Percentiles rank a stretch among this genome's conserved stretches.
Evolutionary conservation across 2,888 invertebrate species (phyloP).

Genomic region (Bembecia ichneumoniformis): DNA sequence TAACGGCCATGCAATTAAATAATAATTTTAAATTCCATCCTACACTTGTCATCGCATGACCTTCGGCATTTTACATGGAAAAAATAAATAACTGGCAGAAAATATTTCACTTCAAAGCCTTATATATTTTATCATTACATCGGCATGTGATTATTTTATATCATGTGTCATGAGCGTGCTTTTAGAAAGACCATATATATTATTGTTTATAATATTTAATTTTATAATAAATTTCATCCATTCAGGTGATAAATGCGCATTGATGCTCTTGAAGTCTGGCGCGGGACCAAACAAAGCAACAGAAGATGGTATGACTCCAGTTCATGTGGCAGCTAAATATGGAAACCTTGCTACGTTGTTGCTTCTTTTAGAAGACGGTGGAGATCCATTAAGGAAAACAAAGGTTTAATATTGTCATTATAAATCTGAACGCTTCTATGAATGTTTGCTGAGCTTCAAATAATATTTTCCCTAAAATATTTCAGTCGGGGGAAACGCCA

Average conservation of each 20-base stretch:
- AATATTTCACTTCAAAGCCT: too few relatives aligned
- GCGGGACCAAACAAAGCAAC: slow-evolving; percentile 96
- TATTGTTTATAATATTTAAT: not conserved
- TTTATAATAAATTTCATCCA: not conserved
- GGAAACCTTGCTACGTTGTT: slow-evolving; percentile 91
- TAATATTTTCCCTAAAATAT: slow-evolving; percentile 5
- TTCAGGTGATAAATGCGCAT: slow-evolving; percentile 80
- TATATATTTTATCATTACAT: too few relatives aligned
- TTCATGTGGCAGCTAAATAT: slow-evolving; percentile 94
- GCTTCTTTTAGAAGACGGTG: slow-evolving; percentile 92
- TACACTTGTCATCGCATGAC: too few relatives aligned
- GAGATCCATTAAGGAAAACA: slow-evolving; percentile 92
- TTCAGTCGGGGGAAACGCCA: slow-evolving; percentile 93
- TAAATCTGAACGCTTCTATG: not conserved
- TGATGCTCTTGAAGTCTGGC: slow-evolving; percentile 98
- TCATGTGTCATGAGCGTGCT: too few relatives aligned
- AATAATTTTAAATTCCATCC: too few relatives aligned
- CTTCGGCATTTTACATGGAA: too few relatives aligned
- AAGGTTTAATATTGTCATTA: slow-evolving; percentile 74
- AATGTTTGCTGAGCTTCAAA: slow-evolving; percentile 6
- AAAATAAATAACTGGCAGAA: too few relatives aligned
- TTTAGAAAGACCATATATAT: not conserved
- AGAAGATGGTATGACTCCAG: slow-evolving; percentile 96
- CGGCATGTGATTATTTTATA: too few relatives aligned
- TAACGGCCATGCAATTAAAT: too few relatives aligned